Percentiles rank a stretch among this genome's conserved stretches.
phyloP scores from a whole-genome alignment of 2,888 invertebrate species.

The Acheta domesticus region DNA sequence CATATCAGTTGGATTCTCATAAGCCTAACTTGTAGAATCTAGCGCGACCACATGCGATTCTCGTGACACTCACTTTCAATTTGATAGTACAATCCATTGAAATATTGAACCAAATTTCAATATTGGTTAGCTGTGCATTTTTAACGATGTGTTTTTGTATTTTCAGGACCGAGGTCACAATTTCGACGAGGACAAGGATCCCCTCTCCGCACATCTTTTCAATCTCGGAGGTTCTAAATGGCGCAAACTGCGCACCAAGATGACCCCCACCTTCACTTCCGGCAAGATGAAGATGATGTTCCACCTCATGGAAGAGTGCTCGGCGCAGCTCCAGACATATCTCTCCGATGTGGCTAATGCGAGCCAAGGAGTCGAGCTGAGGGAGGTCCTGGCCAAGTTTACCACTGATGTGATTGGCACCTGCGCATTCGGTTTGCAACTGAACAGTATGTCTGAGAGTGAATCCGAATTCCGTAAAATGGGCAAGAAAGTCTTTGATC shows the following conservation, averaged over 20 bases:
- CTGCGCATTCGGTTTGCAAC: conserved; percentile 50
- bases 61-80: too few relatives aligned
- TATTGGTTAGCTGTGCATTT: too few relatives aligned
- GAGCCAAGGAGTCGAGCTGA: conserved; percentile 42
- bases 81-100: too few relatives aligned
- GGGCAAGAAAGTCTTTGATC: conserved; percentile 39
- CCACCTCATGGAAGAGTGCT: conserved; percentile 56
- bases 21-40: too few relatives aligned
- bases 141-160: conserved; percentile 43
- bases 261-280: conserved; percentile 65
- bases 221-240: conserved; percentile 57
- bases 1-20: too few relatives aligned
- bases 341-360: conserved; percentile 46
- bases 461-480: conserved; percentile 36
- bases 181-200: conserved; percentile 56
- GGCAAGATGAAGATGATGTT: conserved; percentile 66
- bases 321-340: conserved; percentile 52
- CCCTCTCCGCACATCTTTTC: conserved; percentile 59
- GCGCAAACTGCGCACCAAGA: conserved; percentile 59
- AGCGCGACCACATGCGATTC: too few relatives aligned
- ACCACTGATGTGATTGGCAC: conserved; percentile 51
- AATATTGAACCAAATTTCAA: too few relatives aligned
- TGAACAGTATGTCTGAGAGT: conserved; percentile 36
- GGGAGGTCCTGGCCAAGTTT: conserved; percentile 43
- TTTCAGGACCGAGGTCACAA: conserved; percentile 46